Conservation (phyloP, 2,113 vertebrate species). For the Origma solitaria region DNA sequence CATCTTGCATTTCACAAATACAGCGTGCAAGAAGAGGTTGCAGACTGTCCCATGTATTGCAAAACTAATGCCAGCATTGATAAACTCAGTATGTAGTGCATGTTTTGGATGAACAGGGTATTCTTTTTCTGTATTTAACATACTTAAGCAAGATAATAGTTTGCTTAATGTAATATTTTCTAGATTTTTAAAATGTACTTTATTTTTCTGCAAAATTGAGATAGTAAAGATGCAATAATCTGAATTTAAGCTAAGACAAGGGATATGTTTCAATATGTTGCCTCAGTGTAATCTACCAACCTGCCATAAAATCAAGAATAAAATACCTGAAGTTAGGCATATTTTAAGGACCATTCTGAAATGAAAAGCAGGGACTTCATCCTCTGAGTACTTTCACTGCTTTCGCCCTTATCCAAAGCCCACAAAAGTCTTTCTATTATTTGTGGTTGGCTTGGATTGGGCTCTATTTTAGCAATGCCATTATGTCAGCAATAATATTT, state of each 20-base stretch:
- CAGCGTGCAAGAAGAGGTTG: background rate
- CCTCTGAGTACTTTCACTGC: background rate
- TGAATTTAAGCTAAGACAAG: background rate
- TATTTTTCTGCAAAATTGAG: background rate
- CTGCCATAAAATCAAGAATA: background rate
- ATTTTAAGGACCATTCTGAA: background rate
- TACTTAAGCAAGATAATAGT: background rate
- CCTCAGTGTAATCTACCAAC: background rate
- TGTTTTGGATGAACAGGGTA: background rate
- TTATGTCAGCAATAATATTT: constrained; percentile 15
- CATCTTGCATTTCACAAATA: background rate
- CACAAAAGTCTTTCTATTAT: background rate
- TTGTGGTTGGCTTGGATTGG: background rate
- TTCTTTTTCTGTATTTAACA: background rate
- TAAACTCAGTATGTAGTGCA: background rate
- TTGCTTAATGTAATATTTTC: background rate
- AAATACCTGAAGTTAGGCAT: background rate
- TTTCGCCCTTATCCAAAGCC: background rate
- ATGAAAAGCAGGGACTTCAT: background rate
- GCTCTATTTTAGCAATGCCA: background rate
- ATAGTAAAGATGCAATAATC: background rate
- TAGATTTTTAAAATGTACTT: background rate
- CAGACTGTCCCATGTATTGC: background rate
- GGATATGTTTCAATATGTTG: background rate
- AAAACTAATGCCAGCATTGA: background rate